Evolutionary conservation across 2,888 invertebrate species (phyloP).

Genomic region (Cylloceria caligata): DNA sequence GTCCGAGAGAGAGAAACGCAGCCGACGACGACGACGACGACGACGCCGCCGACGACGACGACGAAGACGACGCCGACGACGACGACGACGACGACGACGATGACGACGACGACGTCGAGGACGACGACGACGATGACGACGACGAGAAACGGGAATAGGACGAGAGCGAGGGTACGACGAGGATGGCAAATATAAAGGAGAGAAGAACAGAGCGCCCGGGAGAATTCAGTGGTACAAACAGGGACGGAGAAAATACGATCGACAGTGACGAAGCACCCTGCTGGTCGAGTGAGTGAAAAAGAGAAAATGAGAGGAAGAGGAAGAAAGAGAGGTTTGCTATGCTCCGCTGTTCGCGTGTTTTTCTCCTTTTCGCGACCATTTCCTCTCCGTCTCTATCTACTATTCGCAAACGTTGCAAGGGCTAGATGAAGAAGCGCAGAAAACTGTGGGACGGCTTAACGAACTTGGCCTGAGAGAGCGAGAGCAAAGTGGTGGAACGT

Average conservation of each 20-base stretch:
- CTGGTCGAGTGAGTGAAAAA: slow-evolving; percentile 68
- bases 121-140: slow-evolving; percentile 32
- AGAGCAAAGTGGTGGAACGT: slow-evolving; percentile 38
- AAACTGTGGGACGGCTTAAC: slow-evolving; percentile 35
- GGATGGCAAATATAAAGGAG: slow-evolving; percentile 40
- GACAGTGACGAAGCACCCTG: slow-evolving; percentile 77
- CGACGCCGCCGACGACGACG: slow-evolving; percentile 30
- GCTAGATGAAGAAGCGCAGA: slow-evolving; percentile 50
- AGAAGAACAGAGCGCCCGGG: slow-evolving; percentile 58
- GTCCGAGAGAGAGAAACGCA: slow-evolving; percentile 44
- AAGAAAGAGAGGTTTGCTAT: slow-evolving; percentile 9
- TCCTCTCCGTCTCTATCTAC: slow-evolving; percentile 21
- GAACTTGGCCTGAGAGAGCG: slow-evolving; percentile 51
- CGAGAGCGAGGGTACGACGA: slow-evolving; percentile 46
- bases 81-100: slow-evolving; percentile 21
- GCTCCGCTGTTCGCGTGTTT: slow-evolving; percentile 36
- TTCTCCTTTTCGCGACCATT: slow-evolving; percentile 6
- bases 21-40: slow-evolving; percentile 43
- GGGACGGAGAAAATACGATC: slow-evolving; percentile 70
- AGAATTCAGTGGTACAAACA: slow-evolving; percentile 55
- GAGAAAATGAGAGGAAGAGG: slow-evolving; percentile 38
- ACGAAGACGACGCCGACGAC: slow-evolving; percentile 39
- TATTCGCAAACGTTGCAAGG: slow-evolving; percentile 28
- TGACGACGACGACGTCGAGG: not conserved
- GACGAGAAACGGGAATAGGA: slow-evolving; percentile 47